Percentiles rank a stretch among this genome's conserved stretches.
phyloP scores from a whole-genome alignment of 2,113 vertebrate species.

The Meriones unguiculatus region DNA sequence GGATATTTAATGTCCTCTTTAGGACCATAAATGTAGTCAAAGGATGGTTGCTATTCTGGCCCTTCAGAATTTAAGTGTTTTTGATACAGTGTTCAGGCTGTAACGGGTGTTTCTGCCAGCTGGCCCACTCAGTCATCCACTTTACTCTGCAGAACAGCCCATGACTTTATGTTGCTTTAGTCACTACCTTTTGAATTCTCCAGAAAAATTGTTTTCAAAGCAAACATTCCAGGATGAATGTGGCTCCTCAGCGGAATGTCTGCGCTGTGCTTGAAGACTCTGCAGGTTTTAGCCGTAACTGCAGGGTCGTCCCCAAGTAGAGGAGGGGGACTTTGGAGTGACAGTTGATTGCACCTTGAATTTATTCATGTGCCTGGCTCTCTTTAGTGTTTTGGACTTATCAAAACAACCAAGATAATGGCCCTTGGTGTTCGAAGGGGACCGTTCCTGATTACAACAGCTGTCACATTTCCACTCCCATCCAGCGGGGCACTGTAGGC shows the following conservation, averaged over 20 bases:
- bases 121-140: constrained; percentile 66
- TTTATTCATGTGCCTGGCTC: constrained; percentile 45
- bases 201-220: constrained; percentile 69
- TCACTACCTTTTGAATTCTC: constrained; percentile 62
- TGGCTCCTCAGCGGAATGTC: constrained; percentile 59
- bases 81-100: constrained; percentile 60
- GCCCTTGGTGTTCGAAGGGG: constrained; percentile 38
- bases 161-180: constrained; percentile 68
- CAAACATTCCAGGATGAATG: constrained; percentile 77
- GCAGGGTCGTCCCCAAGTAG: constrained; percentile 48
- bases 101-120: constrained; percentile 68
- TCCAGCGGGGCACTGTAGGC: background rate
- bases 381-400: constrained; percentile 47
- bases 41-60: constrained; percentile 59
- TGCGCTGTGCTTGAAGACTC: constrained; percentile 64
- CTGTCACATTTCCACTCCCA: background rate
- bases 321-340: constrained; percentile 64
- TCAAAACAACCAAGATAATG: constrained; percentile 35
- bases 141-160: constrained; percentile 71
- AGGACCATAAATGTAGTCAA: constrained; percentile 59
- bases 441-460: background rate
- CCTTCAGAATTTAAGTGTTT: constrained; percentile 67
- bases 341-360: constrained; percentile 56
- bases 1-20: constrained; percentile 73
- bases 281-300: constrained; percentile 47